phyloP scores from a whole-genome alignment of 2,113 vertebrate species.

The Polypterus bichir region DNA sequence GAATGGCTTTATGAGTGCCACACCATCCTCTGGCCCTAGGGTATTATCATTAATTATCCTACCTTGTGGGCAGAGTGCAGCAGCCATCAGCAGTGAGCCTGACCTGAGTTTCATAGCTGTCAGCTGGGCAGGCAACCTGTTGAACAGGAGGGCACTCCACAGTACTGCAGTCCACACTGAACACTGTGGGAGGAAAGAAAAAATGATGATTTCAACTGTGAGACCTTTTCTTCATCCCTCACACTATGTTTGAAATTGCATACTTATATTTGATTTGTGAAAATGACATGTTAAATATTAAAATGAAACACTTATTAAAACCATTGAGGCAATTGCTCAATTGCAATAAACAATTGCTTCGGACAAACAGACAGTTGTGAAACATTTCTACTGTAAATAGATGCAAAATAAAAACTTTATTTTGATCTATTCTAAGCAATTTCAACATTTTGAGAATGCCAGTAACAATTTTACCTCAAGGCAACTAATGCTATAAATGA shows the following conservation, averaged over 20 bases:
- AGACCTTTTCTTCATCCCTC: too few relatives aligned
- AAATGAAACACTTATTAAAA: too few relatives aligned
- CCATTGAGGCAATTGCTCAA: neutral
- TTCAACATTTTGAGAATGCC: neutral
- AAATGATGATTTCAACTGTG: constrained; percentile 15
- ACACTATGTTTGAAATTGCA: neutral
- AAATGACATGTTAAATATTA: too few relatives aligned
- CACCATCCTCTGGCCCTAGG: neutral
- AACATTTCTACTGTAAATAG: neutral
- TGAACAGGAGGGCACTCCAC: constrained; percentile 76
- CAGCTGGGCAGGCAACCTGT: constrained; percentile 68
- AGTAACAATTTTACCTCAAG: neutral
- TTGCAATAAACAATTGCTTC: too few relatives aligned
- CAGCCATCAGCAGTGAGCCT: constrained; percentile 76
- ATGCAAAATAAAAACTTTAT: neutral
- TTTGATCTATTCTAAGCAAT: neutral
- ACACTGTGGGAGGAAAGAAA: constrained; percentile 44
- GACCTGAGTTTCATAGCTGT: constrained; percentile 78
- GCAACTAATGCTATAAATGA: neutral
- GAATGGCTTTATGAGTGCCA: neutral
- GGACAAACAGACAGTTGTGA: too few relatives aligned
- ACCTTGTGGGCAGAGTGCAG: constrained; percentile 79
- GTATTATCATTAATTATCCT: neutral
- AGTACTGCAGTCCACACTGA: constrained; percentile 78
- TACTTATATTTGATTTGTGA: too few relatives aligned